Base-by-base conservation (phyloP, 2,113 vertebrate species). In the Tautogolabrus adspersus region DNA sequence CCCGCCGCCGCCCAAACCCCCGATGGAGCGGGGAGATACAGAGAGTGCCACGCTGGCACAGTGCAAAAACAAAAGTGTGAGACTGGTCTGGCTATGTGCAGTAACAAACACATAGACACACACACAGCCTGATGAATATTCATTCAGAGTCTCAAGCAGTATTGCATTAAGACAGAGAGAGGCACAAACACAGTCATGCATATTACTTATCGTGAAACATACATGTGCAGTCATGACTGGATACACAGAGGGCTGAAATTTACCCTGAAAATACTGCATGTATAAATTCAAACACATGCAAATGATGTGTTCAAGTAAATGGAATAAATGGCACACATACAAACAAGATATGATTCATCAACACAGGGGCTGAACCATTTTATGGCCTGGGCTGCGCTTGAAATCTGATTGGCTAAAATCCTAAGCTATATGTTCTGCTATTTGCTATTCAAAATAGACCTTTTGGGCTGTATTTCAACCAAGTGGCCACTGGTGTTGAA, bases 1-100 rank as follows among this genome's bases (percentile, higher is more conserved):
- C 83, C 83, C 57, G 38, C 68, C 55, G 61, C 75, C 76, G 70
- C 84, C 30, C 3, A 34, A 34, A 54, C 62, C 66, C 10, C 75
- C 37, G 81, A 87, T 82, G 61, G 86, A 77, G 67, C 44, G 61
- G 12, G n/a, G 49, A 85, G 88, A 91, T 89, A 79, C 61, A 15
- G 63, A 54, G 23, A 52, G 67, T 54, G 66, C 64, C 62, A 57
- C 49, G 49, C 49, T 52, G 49, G 49, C 49, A 52, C 49, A 52
- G 19, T 52, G 49, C 18, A 10, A 52, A 52, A 52, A 52, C 49
- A 52, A 52, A 52, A 52, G 49, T 52, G 18, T 52, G 19, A 52
- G 49, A 52, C n/a, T n/a, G 19, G 49, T n/a, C 44, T 6, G 5
- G 40, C 11, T 42, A 11, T 42, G 40, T 42, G 30, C 59, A 71